Base-by-base conservation (phyloP, 1,140 invertebrate genomes). In the Cardiocondyla obscurior region DNA sequence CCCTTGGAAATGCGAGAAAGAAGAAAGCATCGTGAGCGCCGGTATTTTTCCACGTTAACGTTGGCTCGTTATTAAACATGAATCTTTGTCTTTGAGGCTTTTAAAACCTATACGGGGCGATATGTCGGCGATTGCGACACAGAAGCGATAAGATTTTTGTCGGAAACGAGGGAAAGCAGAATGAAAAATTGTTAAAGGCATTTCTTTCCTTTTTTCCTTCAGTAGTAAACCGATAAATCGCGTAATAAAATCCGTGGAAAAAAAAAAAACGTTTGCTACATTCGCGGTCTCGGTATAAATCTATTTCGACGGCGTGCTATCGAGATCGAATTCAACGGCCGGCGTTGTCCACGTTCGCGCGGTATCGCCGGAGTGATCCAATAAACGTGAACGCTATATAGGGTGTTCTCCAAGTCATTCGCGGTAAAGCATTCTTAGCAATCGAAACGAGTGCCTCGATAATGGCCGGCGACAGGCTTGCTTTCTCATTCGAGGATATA, bases 361-460 rank as follows among this genome's bases (percentile, higher is more conserved):
- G 36, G 44, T 14, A 70, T 70, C 46, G 19, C 19, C 46, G 30
- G 10, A 33, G n/a, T 69, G 36, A 70, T 4, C 7, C 28, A 70
- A 70, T 70, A 53, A 70, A 28, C 30, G n/a, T 12, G 44, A 69
- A 69, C 14, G 30, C 30, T 30, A 70, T 70, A 53, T 53, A 51
- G 67, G 67, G 14, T 53, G 67, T 51, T 70, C 67, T 53, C 30
- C 44, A 53, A 70, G 67, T 70, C 46, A 30, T 33, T 70, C 44
- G 28, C 8, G 30, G 12, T 53, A 36, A 7, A 53, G 28, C 46
- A 6, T 53, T 53, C 67, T 53, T 70, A 53, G 46, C 67, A 70
- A 70, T 70, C 28, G 46, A 70, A 70, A 70, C 46, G 46, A 70
- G 46, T 53, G 36, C 67, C 8, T 36, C 19, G 46, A 70, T 70